Evolutionary conservation across 2,113 vertebrate genomes (phyloP), one percentile per base, ranked within the genome.

Genomic region (Platysteira castanea): DNA sequence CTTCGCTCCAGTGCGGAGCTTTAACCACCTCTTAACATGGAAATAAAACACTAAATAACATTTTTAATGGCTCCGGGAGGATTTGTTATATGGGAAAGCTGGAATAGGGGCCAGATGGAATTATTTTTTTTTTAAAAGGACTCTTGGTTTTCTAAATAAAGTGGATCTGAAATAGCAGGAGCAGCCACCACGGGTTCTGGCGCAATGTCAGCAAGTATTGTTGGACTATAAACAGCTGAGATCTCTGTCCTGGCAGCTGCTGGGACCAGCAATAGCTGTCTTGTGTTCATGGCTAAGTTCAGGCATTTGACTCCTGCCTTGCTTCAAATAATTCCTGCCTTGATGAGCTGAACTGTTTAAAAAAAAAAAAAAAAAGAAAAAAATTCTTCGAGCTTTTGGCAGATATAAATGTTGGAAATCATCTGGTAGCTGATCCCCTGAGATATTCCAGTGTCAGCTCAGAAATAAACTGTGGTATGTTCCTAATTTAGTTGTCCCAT

Each of bases 401-500:
- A 80, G 89, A 69, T 74, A 35, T 8, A 80, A 85, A 83, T 14
- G 50, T 69, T 89, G 50, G 90, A 69, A 93, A 64, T 94, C 46
- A 93, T 91, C 84, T 77, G 89, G 59, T 80, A 83, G 84, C 87
- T 74, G 78, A 16, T 97, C 94, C 93, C 91, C 42, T 79, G 93
- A 96, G 94, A 89, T 88, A 82, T 76, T 30, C 84, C 89, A 21
- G 70, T 91, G 96, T 95, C 94, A 91, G 84, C 79, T 90, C 88
- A 74, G 91, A 92, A 94, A 95, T 89, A 91, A 91, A 83, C 84
- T 80, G 84, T 91, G 95, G 87, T 57, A 70, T 94, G 95, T 96
- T 87, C 96, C 76, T 89, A 96, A 90, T 95, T 96, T 94, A 96
- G 93, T 87, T 44, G 84, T 96, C 82, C 89, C 96, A 93, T 93